Base-by-base conservation (phyloP, 2,888 invertebrate species). In the Ennomos quercinarius region DNA sequence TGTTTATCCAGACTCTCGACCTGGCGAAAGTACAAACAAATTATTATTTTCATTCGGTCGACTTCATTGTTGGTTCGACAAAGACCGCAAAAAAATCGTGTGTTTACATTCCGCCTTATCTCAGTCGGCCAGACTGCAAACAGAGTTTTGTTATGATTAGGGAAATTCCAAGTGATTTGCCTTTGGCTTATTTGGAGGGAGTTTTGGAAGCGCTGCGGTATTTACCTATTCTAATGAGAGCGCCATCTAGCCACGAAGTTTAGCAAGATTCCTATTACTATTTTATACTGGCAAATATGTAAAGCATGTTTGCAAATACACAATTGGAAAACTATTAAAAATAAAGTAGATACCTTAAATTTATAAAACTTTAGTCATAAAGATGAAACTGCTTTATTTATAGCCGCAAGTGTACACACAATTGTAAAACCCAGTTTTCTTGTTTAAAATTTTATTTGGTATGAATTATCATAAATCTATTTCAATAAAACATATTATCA, bases 131-230 rank as follows among this genome's bases (percentile, higher is more conserved):
- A 71, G 71, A 64, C 63, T 54, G 61, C 65, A 70, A 71, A 68
- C 67, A 68, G 56, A 64, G 63, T 69, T 69, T 64, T 69, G 66
- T 69, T 67, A 67, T 65, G 67, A 69, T 67, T 69, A 67, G 62
- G 64, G 66, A 67, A 65, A 67, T 68, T 64, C 54, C 62, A 68
- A 68, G 68, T 66, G 66, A 68, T 68, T 66, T 64, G 64, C 54
- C 62, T 68, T 66, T 64, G 55, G 63, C 37, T 42, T 46, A 17
- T 43, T 52, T 13, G 37, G 45, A 17, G 42, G 27, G 39, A 45
- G 46, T 43, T 48, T 48, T 44, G 9, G 52, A 47, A 47, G 55
- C 42, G 51, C 11, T 43, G 38, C 43, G 55, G 51, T 61, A 61
- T 61, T 56, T 61, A 52, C 55, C 36, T 51, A 51, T 51, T 55